phyloP scores from a whole-genome alignment of 1,140 invertebrate genomes.

The Bombus superbus region DNA sequence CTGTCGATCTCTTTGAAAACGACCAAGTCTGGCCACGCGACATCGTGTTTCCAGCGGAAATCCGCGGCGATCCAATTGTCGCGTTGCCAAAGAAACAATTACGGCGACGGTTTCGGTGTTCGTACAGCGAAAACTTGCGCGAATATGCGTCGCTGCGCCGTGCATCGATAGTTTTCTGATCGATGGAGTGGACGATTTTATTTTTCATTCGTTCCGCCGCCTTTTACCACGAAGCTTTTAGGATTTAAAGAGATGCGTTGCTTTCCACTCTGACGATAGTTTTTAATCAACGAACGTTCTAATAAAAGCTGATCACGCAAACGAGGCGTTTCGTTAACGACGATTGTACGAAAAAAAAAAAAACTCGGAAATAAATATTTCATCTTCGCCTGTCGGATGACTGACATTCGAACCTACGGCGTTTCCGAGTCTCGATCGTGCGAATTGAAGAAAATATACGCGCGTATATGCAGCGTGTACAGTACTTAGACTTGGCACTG shows the following conservation, averaged over 20 bases:
- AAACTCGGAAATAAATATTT: too few relatives aligned
- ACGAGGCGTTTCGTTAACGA: too few relatives aligned
- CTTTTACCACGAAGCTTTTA: background rate
- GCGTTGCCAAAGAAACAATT: slow-evolving; percentile 34
- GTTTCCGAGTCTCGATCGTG: too few relatives aligned
- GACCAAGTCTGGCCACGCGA: slow-evolving; percentile 21
- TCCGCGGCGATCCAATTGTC: slow-evolving; percentile 35
- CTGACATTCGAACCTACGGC: too few relatives aligned
- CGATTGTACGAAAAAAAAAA: too few relatives aligned
- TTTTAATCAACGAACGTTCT: too few relatives aligned
- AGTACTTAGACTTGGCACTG: too few relatives aligned
- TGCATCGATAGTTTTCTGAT: slow-evolving; percentile 15
- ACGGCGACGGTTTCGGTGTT: background rate
- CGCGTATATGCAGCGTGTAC: too few relatives aligned
- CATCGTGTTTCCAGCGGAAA: slow-evolving; percentile 21
- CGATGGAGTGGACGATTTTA: background rate
- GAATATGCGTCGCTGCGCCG: background rate
- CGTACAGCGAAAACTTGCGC: background rate
- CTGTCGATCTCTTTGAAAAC: slow-evolving; percentile 29
- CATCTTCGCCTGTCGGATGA: too few relatives aligned
- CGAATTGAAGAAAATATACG: too few relatives aligned
- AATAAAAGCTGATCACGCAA: too few relatives aligned
- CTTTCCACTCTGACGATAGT: too few relatives aligned
- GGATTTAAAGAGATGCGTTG: background rate
- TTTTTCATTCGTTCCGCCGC: background rate